Percentiles rank a stretch among this genome's conserved stretches.
Evolutionary conservation across 2,797 vertebrate species (phyloP).

Genomic region (Chloroceryle inda): DNA sequence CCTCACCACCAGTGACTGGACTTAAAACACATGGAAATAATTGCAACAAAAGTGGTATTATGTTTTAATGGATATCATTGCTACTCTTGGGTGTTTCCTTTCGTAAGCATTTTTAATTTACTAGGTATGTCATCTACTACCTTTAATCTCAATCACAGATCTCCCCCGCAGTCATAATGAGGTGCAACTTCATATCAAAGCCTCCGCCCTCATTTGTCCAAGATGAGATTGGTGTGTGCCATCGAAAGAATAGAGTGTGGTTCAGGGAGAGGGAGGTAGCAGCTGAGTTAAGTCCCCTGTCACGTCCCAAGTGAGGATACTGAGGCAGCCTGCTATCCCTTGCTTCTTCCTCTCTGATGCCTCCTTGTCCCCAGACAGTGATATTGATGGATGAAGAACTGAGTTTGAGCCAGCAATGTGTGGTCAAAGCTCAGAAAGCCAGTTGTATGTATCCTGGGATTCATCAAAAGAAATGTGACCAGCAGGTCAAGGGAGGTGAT

Average conservation of each 20-base stretch:
- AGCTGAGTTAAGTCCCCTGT: not conserved
- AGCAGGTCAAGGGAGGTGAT: not conserved
- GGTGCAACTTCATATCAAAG: not conserved
- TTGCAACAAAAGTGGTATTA: not conserved
- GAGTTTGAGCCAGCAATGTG: not conserved
- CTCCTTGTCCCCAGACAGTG: not conserved
- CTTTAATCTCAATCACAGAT: conserved; percentile 7
- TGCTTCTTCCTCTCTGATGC: not conserved
- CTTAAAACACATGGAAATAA: not conserved
- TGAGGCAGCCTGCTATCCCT: not conserved
- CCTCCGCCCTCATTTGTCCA: not conserved
- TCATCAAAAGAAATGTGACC: not conserved
- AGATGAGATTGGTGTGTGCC: not conserved
- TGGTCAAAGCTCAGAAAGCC: not conserved
- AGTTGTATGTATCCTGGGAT: not conserved
- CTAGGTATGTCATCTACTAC: not conserved
- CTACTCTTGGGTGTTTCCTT: not conserved
- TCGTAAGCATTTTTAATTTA: not conserved
- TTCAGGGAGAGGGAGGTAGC: not conserved
- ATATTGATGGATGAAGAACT: not conserved
- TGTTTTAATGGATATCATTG: not conserved
- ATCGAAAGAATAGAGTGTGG: not conserved
- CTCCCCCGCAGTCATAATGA: not conserved
- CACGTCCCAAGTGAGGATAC: rapidly evolving
- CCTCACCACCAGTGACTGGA: not conserved